These are phyloP conservation scores for Uromys caudimaculatus DNA, from an alignment of 2,797 vertebrate species.

Conservation along the genomic window DNA sequence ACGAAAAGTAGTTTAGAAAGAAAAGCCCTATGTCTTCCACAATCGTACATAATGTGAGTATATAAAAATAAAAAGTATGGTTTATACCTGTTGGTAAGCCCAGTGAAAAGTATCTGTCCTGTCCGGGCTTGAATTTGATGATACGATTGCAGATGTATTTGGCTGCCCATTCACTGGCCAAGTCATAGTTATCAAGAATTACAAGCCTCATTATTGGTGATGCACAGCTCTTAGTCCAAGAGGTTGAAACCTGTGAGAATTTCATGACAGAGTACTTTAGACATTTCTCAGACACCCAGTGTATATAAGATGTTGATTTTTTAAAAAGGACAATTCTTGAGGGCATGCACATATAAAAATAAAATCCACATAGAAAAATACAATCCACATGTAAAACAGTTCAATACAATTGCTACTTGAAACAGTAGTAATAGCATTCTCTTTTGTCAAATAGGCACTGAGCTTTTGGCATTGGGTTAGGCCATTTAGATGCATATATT, in stretches of 20 bases:
- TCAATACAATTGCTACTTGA: not conserved
- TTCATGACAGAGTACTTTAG: conserved; percentile 59
- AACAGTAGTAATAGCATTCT: not conserved
- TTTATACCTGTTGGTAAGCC: conserved; percentile 90
- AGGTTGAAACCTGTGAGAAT: conserved; percentile 73
- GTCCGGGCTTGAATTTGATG: conserved; percentile 90
- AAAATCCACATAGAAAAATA: too few species aligned
- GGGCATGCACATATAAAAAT: not conserved
- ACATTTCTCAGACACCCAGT: not conserved
- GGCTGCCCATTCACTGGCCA: conserved; percentile 98
- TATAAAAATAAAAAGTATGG: conserved; percentile 29
- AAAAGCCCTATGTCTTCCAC: not conserved
- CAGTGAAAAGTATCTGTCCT: conserved; percentile 89
- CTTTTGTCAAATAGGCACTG: not conserved
- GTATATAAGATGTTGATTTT: not conserved
- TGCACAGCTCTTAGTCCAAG: conserved; percentile 9
- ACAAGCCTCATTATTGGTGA: conserved; percentile 88
- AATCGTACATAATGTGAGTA: not conserved
- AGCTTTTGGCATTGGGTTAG: not conserved
- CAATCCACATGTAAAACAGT: not conserved
- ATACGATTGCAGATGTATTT: conserved; percentile 97
- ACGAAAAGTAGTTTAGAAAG: conserved; percentile 3
- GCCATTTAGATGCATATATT: not conserved
- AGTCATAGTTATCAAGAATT: conserved; percentile 96
- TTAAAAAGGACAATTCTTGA: conserved; percentile 25